Evolutionary conservation across 35 echinoderm and acorn worm genomes (phyloP), one percentile per base, ranked within the genome.

Genomic region (Ophiothrix spiculata): DNA sequence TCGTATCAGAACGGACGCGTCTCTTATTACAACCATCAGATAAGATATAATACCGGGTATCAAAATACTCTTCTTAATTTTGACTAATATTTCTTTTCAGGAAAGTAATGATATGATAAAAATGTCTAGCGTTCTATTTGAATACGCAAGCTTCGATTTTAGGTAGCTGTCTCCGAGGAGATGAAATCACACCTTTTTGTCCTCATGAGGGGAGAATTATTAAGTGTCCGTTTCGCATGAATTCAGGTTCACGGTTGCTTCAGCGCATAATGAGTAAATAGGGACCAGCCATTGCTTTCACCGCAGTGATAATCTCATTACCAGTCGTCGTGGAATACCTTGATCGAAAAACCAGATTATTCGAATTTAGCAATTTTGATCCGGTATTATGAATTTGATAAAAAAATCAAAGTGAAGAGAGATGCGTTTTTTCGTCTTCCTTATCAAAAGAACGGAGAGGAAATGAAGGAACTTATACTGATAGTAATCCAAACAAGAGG

Each of bases 171-270:
- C 60, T 69, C 60, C 23, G 25, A 69, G 60, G 60, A 69, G 60
- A 25, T 2, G 60, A 69, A 69, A 69, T 69, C 8, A 69, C 60
- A 69, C 60, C 29, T 69, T 28, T 69, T 10, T 15, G 3, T 25
- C 1, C 60, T 69, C 60, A 69, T 69, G 60, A 69, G 60, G 60
- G 60, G 60, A 15, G 60, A 69, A 69, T 69, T 69, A 69, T 69
- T 69, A 69, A 69, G 60, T 12, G 60, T 69, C 60, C 60, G 60
- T 69, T 69, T 69, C 60, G 60, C 60, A 69, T 69, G 60, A 69
- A 28, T 69, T 69, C 60, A 69, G 60, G 60, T 69, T 69, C 60
- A 69, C 29, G 60, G 60, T 12, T 69, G 23, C 60, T 15, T 28
- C 60, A 28, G 60, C 23, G 29, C 60, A 69, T 69, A 69, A 69